Base-by-base conservation (phyloP, 2,113 vertebrate species). In the Bagarius yarrelli region DNA sequence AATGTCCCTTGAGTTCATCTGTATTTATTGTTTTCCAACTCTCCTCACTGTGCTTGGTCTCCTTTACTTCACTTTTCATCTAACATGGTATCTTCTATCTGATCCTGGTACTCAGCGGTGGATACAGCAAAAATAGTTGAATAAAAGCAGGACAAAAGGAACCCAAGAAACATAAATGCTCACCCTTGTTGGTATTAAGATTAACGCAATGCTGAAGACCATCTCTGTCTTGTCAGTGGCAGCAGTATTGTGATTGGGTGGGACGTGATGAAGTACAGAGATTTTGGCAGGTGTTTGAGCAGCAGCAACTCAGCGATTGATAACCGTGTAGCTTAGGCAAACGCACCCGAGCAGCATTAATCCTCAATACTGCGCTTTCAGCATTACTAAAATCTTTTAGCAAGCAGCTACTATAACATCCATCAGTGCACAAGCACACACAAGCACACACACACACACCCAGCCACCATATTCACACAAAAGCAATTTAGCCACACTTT, bases 261-360 rank as follows among this genome's bases (percentile, higher is more conserved):
- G 57, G 27, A 27, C 3, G 4, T 74, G 57, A 74, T 81, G 36
- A 53, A 55, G 69, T 52, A 32, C 47, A 8, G 70, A 32, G 56
- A 18, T 71, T 25, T 30, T 63, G 79, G 30, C 23, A 12, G 30
- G 32, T 40, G 15, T 69, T 16, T 27, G 21, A 30, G 47, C 53
- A 25, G 40, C 1, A 47, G 2, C 21, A 25, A 27, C 52, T 60
- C 47, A 4, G 55, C 76, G 67, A 81, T 71, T 61, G 70, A 84
- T 81, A 78, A 78, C 79, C 21, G 4, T 23, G 34, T 59, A 53
- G n/a, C 40, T 81, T 67, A 78, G 64, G 63, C 61, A 44, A 60
- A 64, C 66, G 64, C 47, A 81, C 30, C 30, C 34, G n/a, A 64
- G 73, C 53, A 74, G 60, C n/a, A 60, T 66, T 79, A 70, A 78